phyloP scores from a whole-genome alignment of 2,888 invertebrate genomes.

The Ophonus ardosiacus region DNA sequence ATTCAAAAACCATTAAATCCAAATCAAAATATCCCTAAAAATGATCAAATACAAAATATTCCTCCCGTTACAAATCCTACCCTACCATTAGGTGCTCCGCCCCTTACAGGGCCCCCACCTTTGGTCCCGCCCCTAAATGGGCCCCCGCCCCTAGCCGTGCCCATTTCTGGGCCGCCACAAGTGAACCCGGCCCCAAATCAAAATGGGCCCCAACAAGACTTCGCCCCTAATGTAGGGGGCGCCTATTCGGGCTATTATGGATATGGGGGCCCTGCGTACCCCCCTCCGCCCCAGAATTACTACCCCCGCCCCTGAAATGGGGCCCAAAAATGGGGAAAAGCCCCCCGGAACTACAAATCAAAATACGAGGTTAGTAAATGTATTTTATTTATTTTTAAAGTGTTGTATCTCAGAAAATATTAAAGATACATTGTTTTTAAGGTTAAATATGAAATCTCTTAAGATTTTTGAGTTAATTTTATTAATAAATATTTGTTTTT shows the following conservation, averaged over 20 bases:
- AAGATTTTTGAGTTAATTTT: not conserved
- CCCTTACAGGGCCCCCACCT: not conserved
- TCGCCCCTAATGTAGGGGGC: conserved; percentile 53
- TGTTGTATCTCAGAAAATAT: not conserved
- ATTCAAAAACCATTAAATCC: not conserved
- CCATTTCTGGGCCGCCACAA: not conserved
- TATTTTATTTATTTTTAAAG: not conserved
- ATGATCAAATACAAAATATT: not conserved
- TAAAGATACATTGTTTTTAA: not conserved
- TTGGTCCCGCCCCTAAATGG: not conserved
- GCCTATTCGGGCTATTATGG: conserved; percentile 68
- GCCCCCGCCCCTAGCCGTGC: not conserved
- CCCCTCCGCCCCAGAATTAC: conserved; percentile 68
- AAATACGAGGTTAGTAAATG: not conserved
- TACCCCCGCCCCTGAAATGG: conserved; percentile 20
- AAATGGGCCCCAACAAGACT: conserved; percentile 68
- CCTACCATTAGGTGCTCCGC: not conserved
- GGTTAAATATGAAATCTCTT: not conserved
- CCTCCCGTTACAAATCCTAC: not conserved
- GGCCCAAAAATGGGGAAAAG: not conserved
- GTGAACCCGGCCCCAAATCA: conserved; percentile 69
- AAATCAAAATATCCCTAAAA: not conserved
- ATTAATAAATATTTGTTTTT: not conserved
- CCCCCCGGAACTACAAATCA: not conserved
- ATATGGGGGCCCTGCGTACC: conserved; percentile 70